Base-by-base conservation (phyloP, 2,797 vertebrate genomes). In the Sternotherus odoratus region DNA sequence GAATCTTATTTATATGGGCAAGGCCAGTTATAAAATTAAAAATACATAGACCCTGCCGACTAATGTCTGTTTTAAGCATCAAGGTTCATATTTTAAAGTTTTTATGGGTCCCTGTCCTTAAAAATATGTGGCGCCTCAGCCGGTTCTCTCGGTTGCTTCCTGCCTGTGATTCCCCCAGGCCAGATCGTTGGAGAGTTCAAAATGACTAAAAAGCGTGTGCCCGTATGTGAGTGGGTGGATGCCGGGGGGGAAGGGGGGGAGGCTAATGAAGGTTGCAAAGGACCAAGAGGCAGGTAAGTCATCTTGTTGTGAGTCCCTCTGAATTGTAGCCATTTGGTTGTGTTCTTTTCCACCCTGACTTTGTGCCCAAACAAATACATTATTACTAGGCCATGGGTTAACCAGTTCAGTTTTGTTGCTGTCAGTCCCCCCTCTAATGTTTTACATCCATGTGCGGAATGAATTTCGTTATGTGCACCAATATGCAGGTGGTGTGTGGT, bases 11-110 rank as follows among this genome's bases (percentile, higher is more conserved):
- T 92, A 30, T 85, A 43, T 43, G 85, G 79, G 36, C 0, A 1
- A 79, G 79, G 28, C 21, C 8, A 2, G 60, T 85, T 77, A 84
- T 79, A 89, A 79, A 85, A 85, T 92, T 83, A 92, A 95, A 95
- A 94, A 93, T 91, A 95, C 21, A n/a, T 1, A 0, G 66, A 43
- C 53, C 83, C 86, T 66, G 53, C 33, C 43, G 69, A 75, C 83
- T 82, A 19, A 2, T 0, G 26, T n/a, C 83, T 80, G 89, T 4
- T 86, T 82, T 79, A n/a, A 57, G 54, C 91, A 56, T 77, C 50
- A 1, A 2, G 79, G 53, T 3, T 50, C 56, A 1, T 83, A 46
- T 91, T 93, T 93, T 87, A 79, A 84, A 46, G 13, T 49, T 66
- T 16, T 49, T 57, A 79, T 93, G 46, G 85, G 81, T 86, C 63